Evolutionary conservation across 2,888 invertebrate species (phyloP).

Genomic region (Rhorus exstirpatorius): DNA sequence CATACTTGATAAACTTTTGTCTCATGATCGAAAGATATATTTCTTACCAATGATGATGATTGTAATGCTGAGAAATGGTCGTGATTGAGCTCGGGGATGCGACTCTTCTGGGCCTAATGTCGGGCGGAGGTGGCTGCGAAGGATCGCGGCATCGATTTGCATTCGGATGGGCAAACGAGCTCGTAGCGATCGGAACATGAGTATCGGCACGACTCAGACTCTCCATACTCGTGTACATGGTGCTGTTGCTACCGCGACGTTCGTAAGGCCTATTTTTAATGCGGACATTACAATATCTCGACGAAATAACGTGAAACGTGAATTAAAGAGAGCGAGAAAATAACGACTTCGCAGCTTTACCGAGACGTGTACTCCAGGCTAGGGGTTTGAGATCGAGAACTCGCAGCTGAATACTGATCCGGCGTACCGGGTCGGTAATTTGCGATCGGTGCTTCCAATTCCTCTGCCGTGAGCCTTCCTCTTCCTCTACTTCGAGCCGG

Average conservation of each 20-base stretch:
- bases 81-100: conserved; percentile 71
- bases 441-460: conserved; percentile 82
- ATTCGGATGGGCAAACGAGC: conserved; percentile 74
- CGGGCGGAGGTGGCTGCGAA: conserved; percentile 49
- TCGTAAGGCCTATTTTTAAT: conserved; percentile 76
- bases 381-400: conserved; percentile 85
- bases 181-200: conserved; percentile 79
- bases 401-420: conserved; percentile 85
- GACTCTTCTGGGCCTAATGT: conserved; percentile 69
- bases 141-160: conserved; percentile 72
- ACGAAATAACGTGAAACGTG: background rate
- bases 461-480: conserved; percentile 88
- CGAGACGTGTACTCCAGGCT: conserved; percentile 83
- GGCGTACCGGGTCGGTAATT: conserved; percentile 86
- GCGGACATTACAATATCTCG: background rate
- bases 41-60: conserved; percentile 79
- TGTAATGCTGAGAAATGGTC: conserved; percentile 74
- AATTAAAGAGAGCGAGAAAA: background rate
- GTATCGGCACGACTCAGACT: conserved; percentile 82
- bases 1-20: background rate
- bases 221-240: conserved; percentile 84
- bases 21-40: background rate
- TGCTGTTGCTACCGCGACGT: conserved; percentile 85
- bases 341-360: conserved; percentile 68
- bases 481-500: conserved; percentile 88